Percentiles rank a stretch among this genome's conserved stretches.
These are phyloP conservation scores for Lycodopsis pacificus DNA, from an alignment of 2,797 vertebrate species.

Conservation along the genomic window DNA sequence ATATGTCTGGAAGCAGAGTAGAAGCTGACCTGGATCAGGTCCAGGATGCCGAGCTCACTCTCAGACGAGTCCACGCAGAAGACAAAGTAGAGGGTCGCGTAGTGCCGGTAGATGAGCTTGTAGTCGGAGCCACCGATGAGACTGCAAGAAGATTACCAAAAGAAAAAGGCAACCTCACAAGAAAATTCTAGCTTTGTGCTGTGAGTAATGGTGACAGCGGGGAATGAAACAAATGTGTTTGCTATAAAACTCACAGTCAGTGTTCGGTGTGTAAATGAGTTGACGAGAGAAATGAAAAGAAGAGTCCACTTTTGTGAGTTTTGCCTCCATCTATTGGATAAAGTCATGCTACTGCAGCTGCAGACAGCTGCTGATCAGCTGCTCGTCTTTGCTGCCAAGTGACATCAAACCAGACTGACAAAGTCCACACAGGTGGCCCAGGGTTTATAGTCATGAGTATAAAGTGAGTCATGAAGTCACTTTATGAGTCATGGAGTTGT, in stretches of 20 bases:
- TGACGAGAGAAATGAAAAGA: not conserved
- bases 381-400: not conserved
- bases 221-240: not conserved
- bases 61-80: conserved; percentile 99
- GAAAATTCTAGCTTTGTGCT: not conserved
- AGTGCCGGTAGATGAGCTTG: conserved; percentile 98
- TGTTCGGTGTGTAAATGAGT: not conserved
- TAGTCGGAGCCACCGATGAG: conserved; percentile 98
- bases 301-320: conserved; percentile 8
- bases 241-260: not conserved
- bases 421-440: not conserved
- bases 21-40: conserved; percentile 93
- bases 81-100: conserved; percentile 98
- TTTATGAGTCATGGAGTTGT: not conserved
- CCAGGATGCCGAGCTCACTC: conserved; percentile 98
- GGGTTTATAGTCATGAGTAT: not conserved
- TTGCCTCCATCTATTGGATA: conserved; percentile 66
- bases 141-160: conserved; percentile 49
- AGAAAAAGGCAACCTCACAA: fast-evolving
- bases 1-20: not conserved
- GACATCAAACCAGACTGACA: not conserved
- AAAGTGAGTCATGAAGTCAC: too few relatives aligned
- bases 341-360: conserved; percentile 29
- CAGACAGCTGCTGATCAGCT: not conserved
- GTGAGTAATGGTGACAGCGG: not conserved